phyloP scores from a whole-genome alignment of 2,113 vertebrate species.

The Phrynosoma blainvillii region DNA sequence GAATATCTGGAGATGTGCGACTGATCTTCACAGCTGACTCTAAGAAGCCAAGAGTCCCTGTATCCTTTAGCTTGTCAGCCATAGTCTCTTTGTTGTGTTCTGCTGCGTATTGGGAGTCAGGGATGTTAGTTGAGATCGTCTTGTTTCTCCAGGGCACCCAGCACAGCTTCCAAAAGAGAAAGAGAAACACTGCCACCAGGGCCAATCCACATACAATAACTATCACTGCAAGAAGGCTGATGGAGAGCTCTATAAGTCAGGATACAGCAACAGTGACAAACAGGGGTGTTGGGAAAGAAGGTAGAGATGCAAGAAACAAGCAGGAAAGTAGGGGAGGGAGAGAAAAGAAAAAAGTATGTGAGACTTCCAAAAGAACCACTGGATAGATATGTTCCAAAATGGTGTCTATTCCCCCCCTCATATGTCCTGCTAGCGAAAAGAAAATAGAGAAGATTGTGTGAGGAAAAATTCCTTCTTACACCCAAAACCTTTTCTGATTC shows the following conservation, averaged over 20 bases:
- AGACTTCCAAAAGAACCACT: conserved; percentile 56
- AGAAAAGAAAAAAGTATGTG: conserved; percentile 62
- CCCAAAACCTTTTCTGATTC: not conserved
- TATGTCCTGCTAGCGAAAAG: not conserved
- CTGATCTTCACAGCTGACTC: conserved; percentile 96
- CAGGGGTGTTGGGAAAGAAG: conserved; percentile 27
- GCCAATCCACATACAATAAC: conserved; percentile 89
- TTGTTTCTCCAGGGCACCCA: conserved; percentile 89
- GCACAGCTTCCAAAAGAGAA: conserved; percentile 94
- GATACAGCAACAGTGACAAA: conserved; percentile 61
- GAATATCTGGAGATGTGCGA: conserved; percentile 94
- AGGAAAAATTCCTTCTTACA: too few species aligned
- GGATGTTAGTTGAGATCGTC: conserved; percentile 73
- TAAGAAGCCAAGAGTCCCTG: conserved; percentile 84
- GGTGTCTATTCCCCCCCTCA: not conserved
- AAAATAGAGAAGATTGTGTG: not conserved
- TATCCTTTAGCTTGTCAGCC: conserved; percentile 93
- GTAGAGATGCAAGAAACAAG: not conserved
- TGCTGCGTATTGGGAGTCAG: conserved; percentile 63
- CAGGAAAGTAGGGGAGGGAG: conserved; percentile 31
- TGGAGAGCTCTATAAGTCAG: conserved; percentile 84
- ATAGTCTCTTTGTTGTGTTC: conserved; percentile 77
- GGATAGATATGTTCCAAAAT: conserved; percentile 1
- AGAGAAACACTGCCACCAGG: conserved; percentile 88
- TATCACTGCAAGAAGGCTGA: conserved; percentile 90